Evolutionary conservation across 2,888 invertebrate species (phyloP).

Genomic region (Mylabris sibirica): DNA sequence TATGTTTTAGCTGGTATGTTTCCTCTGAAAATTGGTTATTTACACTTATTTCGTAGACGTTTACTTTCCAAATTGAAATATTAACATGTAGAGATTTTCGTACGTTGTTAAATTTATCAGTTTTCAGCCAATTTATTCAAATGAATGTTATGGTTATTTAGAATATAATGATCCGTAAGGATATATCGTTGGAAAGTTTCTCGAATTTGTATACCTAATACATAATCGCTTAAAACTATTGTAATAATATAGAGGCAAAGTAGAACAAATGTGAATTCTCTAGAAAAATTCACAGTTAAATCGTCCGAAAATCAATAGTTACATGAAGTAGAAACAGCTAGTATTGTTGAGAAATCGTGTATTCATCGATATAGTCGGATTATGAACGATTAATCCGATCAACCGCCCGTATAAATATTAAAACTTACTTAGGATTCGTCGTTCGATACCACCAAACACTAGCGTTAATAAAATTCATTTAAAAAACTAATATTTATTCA

Average conservation of each 20-base stretch:
- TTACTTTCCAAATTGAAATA: conserved; percentile 6
- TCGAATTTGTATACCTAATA: not conserved
- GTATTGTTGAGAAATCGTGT: not conserved
- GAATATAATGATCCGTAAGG: not conserved
- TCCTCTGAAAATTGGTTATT: conserved; percentile 1
- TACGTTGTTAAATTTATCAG: not conserved
- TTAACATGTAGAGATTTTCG: not conserved
- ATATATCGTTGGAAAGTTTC: not conserved
- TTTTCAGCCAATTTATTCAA: not conserved
- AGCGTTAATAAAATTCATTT: not conserved
- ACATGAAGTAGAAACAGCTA: not conserved
- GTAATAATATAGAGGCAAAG: not conserved
- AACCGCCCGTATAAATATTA: not conserved
- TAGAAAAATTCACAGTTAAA: conserved; percentile 5
- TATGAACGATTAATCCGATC: not conserved
- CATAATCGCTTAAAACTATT: not conserved
- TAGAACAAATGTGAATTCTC: not conserved
- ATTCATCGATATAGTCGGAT: not conserved
- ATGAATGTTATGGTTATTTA: not conserved
- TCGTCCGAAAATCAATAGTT: conserved; percentile 2
- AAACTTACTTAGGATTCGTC: not conserved
- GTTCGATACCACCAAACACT: not conserved
- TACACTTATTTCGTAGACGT: not conserved
- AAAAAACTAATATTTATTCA: not conserved
- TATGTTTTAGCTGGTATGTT: no score